Evolutionary conservation across 2,888 invertebrate genomes (phyloP), one percentile per base, ranked within the genome.

Genomic region (Aphodius granarius): DNA sequence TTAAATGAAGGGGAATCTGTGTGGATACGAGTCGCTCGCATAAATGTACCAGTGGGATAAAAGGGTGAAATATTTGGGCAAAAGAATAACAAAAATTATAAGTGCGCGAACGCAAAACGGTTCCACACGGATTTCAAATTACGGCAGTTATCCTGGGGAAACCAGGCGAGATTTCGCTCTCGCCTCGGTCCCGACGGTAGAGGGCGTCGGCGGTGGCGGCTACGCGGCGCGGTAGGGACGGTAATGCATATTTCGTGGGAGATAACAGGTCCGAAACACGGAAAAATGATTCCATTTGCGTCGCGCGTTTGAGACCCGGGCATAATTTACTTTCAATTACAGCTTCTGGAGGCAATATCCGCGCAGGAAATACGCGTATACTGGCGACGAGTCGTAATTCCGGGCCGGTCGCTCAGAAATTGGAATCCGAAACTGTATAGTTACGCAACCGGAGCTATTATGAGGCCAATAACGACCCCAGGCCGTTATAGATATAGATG

Each of bases 271-370:
- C 68, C 68, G 16, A 68, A 68, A 68, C 68, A 68, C n/a, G 68
- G 68, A 68, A 68, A 68, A 68, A 68, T 20, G 68, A 68, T 68
- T 68, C 68, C 19, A 68, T 68, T 68, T 68, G 68, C 19, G 68
- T 21, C 21, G 68, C 15, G 65, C 20, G 63, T 72, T 75, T 68
- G 16, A 66, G 63, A 23, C 65, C 63, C 21, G 9, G 64, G 66
- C 66, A 66, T 72, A 75, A 75, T 72, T 72, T 71, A 43, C 72
- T 72, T 75, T 72, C 72, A 72, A 72, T 75, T 75, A 72, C 66
- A 21, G 68, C 72, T 75, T 72, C 72, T 75, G 75, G 72, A 13
- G 63, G 75, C 72, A 75, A 75, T 75, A 75, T 75, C 75, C 75
- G 75, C 63, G 63, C 22, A 72, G 75, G 72, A 75, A 72, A 75